Base-by-base conservation (phyloP, 1,140 invertebrate species). In the Drosophila santomea region DNA sequence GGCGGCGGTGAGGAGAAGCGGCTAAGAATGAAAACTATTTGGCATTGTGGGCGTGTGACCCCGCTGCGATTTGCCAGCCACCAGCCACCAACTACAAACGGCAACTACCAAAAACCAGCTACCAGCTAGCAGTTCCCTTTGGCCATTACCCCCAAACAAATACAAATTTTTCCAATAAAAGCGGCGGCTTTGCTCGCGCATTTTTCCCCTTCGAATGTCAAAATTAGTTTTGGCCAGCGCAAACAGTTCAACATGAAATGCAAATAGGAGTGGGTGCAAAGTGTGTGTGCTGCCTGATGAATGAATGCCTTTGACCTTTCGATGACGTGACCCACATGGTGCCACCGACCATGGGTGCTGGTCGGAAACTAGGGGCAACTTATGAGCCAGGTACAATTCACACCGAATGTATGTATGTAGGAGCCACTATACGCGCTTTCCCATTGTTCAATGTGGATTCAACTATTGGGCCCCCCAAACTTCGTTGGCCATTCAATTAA, bases 1-100 rank as follows among this genome's bases (percentile, higher is more conserved):
- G 20, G 17, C 2, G 25, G 25, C 25, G 25, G 54, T 8, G 35
- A 35, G 6, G 15, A 56, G 41, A 43, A 39, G 32, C 50, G 59
- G 44, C 61, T 48, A 69, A 45, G 74, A 39, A 55, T 56, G 48
- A 80, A 72, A 76, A 76, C 78, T 81, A 80, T 80, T 73, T 77
- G 78, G 57, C 78, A 73, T 51, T 54, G 61, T 47, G 62, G 72
- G 62, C 57, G 75, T 68, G 55, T 43, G 43, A 5, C 17, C 57
- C 41, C 23, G 10, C 36, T 54, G 56, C 39, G 52, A 68, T 68
- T 69, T 72, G 7, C 8, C 28, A 32, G 7, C 28, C 32, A 17
- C 17, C 17, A 17, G 17, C 17, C 17, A 17, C 17, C 17, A 17
- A 17, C 17, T 17, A 17, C 17, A 17, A 32, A 8, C 32, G 8